phyloP scores from a whole-genome alignment of 2,113 vertebrate genomes.

The Ceyx cyanopectus region DNA sequence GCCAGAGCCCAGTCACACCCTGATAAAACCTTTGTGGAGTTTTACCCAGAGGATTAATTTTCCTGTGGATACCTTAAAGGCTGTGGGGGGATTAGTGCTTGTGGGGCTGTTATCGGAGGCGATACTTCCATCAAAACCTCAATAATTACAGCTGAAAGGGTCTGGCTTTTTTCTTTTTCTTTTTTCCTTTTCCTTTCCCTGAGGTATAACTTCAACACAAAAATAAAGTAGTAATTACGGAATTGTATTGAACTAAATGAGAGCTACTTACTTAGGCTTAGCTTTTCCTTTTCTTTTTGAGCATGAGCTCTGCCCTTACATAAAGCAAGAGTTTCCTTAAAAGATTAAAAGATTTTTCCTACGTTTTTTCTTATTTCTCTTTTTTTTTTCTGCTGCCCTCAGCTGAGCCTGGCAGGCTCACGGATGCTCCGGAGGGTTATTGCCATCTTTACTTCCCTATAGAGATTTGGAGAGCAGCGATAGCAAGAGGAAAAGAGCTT shows the following conservation, averaged over 20 bases:
- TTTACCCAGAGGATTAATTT: constrained; percentile 15
- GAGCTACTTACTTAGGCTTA: background rate
- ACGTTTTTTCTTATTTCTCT: background rate
- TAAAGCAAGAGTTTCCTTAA: background rate
- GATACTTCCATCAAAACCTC: constrained; percentile 48
- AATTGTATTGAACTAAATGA: constrained; percentile 25
- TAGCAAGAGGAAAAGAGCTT: background rate
- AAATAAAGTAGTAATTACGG: constrained; percentile 66
- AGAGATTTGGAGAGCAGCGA: background rate
- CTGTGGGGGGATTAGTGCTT: constrained; percentile 8
- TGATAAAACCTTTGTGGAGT: background rate
- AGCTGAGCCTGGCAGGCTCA: background rate
- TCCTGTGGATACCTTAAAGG: background rate
- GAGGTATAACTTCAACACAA: constrained; percentile 37
- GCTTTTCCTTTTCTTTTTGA: background rate
- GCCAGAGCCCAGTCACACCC: background rate
- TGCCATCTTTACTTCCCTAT: rapidly evolving
- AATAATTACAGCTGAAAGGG: constrained; percentile 67
- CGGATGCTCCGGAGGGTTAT: background rate
- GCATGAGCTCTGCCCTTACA: background rate
- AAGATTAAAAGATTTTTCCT: background rate
- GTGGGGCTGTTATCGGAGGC: constrained; percentile 9
- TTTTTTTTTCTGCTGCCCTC: background rate
- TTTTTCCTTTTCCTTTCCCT: background rate
- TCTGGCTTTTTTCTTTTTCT: background rate